A percentile compares a stretch with the other conserved stretches of the same genome.
Conservation (phyloP, 1,140 invertebrate genomes). For the Pogonus chalceus region DNA sequence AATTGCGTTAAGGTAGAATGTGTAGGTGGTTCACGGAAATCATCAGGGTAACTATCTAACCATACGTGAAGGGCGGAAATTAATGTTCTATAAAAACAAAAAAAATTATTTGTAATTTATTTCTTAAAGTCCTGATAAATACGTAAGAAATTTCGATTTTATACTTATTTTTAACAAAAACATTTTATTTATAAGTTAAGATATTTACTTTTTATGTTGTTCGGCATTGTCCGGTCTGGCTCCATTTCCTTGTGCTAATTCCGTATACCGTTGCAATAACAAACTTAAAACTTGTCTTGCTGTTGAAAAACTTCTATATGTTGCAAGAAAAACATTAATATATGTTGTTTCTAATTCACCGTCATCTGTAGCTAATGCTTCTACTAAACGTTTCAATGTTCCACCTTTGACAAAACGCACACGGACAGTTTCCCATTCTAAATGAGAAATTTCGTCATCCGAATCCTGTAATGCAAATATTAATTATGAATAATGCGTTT, state of each 20-base stretch:
- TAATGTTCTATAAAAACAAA: constrained; percentile 55
- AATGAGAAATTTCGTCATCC: constrained; percentile 83
- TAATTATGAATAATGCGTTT: too few relatives aligned
- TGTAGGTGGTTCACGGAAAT: constrained; percentile 83
- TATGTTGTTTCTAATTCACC: constrained; percentile 95
- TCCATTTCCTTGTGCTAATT: constrained; percentile 41
- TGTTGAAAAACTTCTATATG: constrained; percentile 77
- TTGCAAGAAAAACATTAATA: constrained; percentile 94
- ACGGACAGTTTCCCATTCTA: constrained; percentile 99
- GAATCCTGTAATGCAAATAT: constrained; percentile 53
- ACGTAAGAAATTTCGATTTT: neutral
- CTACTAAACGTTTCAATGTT: constrained; percentile 86
- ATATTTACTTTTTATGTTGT: constrained; percentile 61
- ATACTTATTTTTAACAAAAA: neutral
- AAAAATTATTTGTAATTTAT: neutral
- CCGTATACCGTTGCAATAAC: constrained; percentile 67
- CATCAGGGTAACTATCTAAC: constrained; percentile 93
- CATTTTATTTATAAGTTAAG: neutral
- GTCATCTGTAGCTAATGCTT: constrained; percentile 83
- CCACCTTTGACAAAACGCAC: constrained; percentile 92
- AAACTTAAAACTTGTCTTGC: constrained; percentile 72
- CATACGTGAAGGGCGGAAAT: constrained; percentile 86
- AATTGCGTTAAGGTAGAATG: constrained; percentile 72
- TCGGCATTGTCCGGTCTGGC: constrained; percentile 45
- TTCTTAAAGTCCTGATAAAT: constrained; percentile 4